Percentiles rank a stretch among this genome's conserved stretches.
Evolutionary conservation across 2,888 invertebrate species (phyloP).

Genomic region (Drosophila histrio): DNA sequence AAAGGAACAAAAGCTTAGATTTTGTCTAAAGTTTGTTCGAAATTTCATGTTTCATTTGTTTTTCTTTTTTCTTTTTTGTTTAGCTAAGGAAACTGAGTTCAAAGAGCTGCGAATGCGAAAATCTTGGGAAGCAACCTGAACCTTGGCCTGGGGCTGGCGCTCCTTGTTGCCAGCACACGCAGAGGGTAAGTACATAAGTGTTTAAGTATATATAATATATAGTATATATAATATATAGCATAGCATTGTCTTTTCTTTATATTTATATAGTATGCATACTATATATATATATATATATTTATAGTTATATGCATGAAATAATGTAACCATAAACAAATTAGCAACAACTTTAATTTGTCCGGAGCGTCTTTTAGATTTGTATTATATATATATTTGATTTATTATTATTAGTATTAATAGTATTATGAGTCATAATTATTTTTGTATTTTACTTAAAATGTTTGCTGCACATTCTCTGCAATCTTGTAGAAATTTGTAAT

Average conservation of each 20-base stretch:
- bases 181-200: slow-evolving; percentile 31
- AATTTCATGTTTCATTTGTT: neutral
- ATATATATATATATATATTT: slow-evolving; percentile 46
- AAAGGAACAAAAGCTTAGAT: slow-evolving; percentile 68
- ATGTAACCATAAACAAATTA: slow-evolving; percentile 82
- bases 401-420: slow-evolving; percentile 51
- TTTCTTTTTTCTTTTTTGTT: slow-evolving; percentile 35
- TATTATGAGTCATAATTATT: slow-evolving; percentile 59
- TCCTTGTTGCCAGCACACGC: slow-evolving; percentile 63
- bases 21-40: slow-evolving; percentile 36
- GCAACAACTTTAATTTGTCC: slow-evolving; percentile 77
- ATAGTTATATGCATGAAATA: slow-evolving; percentile 77
- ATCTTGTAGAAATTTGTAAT: slow-evolving; percentile 36
- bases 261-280: slow-evolving; percentile 36
- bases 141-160: slow-evolving; percentile 52
- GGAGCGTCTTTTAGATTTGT: slow-evolving; percentile 64
- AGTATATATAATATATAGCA: slow-evolving; percentile 38
- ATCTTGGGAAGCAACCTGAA: slow-evolving; percentile 59
- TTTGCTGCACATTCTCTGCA: slow-evolving; percentile 8
- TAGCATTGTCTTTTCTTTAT: slow-evolving; percentile 27
- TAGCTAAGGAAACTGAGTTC: slow-evolving; percentile 73
- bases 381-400: slow-evolving; percentile 6
- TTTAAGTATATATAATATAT: slow-evolving; percentile 41
- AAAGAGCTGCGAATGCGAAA: slow-evolving; percentile 72
- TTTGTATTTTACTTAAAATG: slow-evolving; percentile 57